Evolutionary conservation across 2,113 vertebrate genomes (phyloP), one percentile per base, ranked within the genome.

Genomic region (Phycodurus eques): DNA sequence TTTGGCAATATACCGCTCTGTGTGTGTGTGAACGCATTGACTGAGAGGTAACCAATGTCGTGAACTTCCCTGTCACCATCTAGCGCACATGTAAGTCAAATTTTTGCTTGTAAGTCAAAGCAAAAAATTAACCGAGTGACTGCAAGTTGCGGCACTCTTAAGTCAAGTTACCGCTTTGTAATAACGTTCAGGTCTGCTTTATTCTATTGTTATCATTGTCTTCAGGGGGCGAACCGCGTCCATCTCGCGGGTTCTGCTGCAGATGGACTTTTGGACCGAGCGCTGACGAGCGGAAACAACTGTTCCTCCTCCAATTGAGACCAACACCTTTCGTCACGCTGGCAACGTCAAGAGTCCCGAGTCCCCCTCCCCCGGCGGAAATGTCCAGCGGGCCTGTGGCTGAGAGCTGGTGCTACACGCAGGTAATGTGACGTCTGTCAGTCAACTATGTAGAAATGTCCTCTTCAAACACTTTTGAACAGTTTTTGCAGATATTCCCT

Each of bases 321-420:
- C 79, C 46, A 44, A 86, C 84, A 83, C 79, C 82, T 63, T 77
- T 80, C 80, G 90, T 86, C 89, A 91, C 81, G 49, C 96, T 97
- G 97, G 96, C 96, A 94, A 99, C 99, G 98, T 98, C 97, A 94
- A 96, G 96, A 94, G 96, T 98, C 90, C 96, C 96, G 87, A 99
- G 96, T 93, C 98, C 98, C 91, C 96, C 97, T 91, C 96, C 98
- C 91, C 96, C 96, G 88, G 96, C 96, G 92, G 98, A 99, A 93
- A 99, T 98, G 96, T 96, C 97, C 92, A 96, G 96, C 86, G 96
- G 96, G 88, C 98, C 96, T 14, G 97, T 99, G 90, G 96, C 97
- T 43, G 97, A 99, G 92, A 98, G 96, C 94, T 98, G 98, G 98
- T 99, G 97, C 92, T 99, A 99, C 89, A 99, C 97, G 71, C 97